Evolutionary conservation across 2,113 vertebrate species (phyloP).

Genomic region (human (Homo sapiens)): GRCh38 chr6:18651001-18651500

Average conservation of each 20-base stretch:
- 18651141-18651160: slow-evolving; percentile 49
- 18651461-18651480: not conserved
- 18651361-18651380: not conserved
- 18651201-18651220: slow-evolving; percentile 63
- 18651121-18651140: slow-evolving; percentile 41
- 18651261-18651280: slow-evolving; percentile 55
- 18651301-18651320: not conserved
- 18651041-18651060: not conserved
- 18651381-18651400: not conserved
- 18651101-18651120: slow-evolving; percentile 3
- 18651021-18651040: not conserved
- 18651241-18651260: slow-evolving; percentile 66
- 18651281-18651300: slow-evolving; percentile 11
- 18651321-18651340: not conserved
- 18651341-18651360: not conserved
- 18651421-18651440: not conserved
- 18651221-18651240: slow-evolving; percentile 60
- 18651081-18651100: slow-evolving; percentile 21
- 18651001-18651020: not conserved
- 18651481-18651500: not conserved
- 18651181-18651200: slow-evolving; percentile 60
- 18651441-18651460: not conserved
- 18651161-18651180: slow-evolving; percentile 14
- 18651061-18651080: not conserved
- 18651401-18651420: not conserved